These are phyloP conservation scores for Setophaga kirtlandii DNA, from an alignment of 2,113 vertebrate genomes.

Conservation along the genomic window DNA sequence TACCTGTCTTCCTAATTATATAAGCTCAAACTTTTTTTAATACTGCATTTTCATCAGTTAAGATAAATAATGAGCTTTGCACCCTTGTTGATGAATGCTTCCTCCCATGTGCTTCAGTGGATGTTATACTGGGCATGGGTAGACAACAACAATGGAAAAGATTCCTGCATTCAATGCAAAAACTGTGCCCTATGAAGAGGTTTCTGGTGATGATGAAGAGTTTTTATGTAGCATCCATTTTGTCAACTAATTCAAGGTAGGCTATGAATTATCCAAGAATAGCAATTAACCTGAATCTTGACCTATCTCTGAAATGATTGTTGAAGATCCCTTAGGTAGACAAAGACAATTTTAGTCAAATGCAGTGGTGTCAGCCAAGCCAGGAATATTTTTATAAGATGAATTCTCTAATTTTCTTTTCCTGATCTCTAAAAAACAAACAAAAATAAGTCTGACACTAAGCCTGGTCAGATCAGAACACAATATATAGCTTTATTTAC, in stretches of 20 bases:
- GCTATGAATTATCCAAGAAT: neutral
- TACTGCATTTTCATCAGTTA: neutral
- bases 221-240: neutral
- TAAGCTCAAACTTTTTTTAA: neutral
- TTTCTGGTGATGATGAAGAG: neutral
- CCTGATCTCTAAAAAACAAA: neutral
- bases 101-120: neutral
- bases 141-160: neutral
- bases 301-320: neutral
- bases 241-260: neutral
- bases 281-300: neutral
- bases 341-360: neutral
- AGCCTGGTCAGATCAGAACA: neutral
- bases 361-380: neutral
- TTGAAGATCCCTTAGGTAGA: neutral
- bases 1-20: neutral
- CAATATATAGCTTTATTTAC: neutral
- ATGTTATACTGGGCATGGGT: neutral
- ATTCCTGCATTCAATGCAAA: neutral
- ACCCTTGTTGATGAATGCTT: accelerated
- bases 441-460: neutral
- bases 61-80: neutral
- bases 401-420: neutral
- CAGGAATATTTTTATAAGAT: neutral
- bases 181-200: accelerated